A percentile compares a stretch with the other conserved stretches of the same genome.
phyloP scores from a whole-genome alignment of 2,797 vertebrate genomes.

The Periparus ater region DNA sequence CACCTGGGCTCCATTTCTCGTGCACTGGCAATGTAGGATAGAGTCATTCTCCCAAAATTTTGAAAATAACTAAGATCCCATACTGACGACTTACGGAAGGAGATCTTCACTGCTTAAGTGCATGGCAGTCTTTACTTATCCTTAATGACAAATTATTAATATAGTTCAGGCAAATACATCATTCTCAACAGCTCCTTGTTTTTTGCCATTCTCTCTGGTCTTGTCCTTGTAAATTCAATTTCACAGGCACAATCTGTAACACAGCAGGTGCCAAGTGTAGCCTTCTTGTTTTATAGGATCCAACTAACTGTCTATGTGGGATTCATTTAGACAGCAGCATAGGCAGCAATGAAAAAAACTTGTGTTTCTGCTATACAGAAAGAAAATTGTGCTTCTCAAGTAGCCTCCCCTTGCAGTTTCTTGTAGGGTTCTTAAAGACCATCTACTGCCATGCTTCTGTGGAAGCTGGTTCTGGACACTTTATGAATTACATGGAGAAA shows the following conservation, averaged over 20 bases:
- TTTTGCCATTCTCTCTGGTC: constrained; percentile 39
- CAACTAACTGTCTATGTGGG: constrained; percentile 22
- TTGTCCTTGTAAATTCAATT: constrained; percentile 57
- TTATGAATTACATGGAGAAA: not conserved
- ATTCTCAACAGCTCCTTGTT: constrained; percentile 12
- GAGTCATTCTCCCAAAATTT: not conserved
- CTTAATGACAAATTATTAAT: constrained; percentile 15
- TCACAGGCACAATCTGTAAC: constrained; percentile 56
- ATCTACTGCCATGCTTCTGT: not conserved
- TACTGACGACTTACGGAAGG: not conserved
- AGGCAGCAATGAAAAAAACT: not conserved
- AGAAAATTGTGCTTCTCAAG: not conserved
- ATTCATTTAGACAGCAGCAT: constrained; percentile 31
- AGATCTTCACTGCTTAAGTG: not conserved
- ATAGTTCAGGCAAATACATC: not conserved
- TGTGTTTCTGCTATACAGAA: not conserved
- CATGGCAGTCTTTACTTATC: not conserved
- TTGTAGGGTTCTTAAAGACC: not conserved
- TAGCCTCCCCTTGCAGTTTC: not conserved
- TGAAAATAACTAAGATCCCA: not conserved
- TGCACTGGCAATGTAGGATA: not conserved
- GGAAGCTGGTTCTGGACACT: not conserved
- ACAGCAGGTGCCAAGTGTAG: constrained; percentile 51
- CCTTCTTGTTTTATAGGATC: constrained; percentile 53
- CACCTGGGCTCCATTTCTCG: not conserved